Evolutionary conservation across 92 coral and sea anemone genomes (phyloP).

Genomic region (Zoanthus sansibaricus): DNA sequence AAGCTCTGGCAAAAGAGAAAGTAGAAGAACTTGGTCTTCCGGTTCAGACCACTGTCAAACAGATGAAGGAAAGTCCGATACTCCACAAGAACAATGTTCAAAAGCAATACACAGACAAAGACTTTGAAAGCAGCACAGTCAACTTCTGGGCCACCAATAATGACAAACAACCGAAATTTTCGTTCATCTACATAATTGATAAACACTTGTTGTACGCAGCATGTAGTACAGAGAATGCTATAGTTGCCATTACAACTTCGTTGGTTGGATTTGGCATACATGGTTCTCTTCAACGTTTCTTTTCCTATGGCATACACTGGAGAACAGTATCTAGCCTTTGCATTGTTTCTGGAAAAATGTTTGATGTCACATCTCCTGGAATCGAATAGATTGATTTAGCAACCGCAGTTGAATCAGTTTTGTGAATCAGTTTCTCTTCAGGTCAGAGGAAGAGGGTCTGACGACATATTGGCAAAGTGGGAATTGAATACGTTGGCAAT

Average conservation of each 20-base stretch:
- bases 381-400: constrained; percentile 44
- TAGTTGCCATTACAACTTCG: constrained; percentile 25
- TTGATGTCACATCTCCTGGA: constrained; percentile 28
- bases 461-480: neutral
- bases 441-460: constrained; percentile 47
- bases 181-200: constrained; percentile 24
- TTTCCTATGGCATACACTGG: constrained; percentile 48
- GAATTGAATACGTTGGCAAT: too few species aligned
- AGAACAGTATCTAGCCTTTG: constrained; percentile 45
- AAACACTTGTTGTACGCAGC: constrained; percentile 45
- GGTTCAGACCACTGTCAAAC: constrained; percentile 30
- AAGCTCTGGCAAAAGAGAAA: constrained; percentile 46
- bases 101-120: neutral
- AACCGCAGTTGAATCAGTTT: constrained; percentile 13
- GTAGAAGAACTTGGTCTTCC: constrained; percentile 36
- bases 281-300: constrained; percentile 11
- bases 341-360: constrained; percentile 36
- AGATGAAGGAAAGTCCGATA: constrained; percentile 46
- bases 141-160: constrained; percentile 31
- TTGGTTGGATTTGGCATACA: neutral
- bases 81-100: neutral
- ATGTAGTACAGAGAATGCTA: constrained; percentile 36
- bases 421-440: neutral
- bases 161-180: constrained; percentile 37
- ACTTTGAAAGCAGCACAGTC: constrained; percentile 39